phyloP scores from a whole-genome alignment of 2,888 invertebrate species.

The Drosophila borborema region DNA sequence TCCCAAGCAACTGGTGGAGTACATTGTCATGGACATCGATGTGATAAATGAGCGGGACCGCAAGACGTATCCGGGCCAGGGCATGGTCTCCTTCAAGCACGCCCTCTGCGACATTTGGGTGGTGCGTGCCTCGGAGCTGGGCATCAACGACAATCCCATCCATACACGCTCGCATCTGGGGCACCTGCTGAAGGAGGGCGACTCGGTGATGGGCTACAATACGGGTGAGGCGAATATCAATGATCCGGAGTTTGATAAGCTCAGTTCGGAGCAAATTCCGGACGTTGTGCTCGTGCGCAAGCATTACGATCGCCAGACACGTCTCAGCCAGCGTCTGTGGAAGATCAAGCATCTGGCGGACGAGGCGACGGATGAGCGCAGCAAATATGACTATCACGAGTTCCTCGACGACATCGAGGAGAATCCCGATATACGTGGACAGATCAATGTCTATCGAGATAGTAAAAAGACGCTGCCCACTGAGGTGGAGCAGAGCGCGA shows the following conservation, averaged over 20 bases:
- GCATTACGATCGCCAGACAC: slow-evolving; percentile 90
- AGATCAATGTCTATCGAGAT: slow-evolving; percentile 95
- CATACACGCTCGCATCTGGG: slow-evolving; percentile 98
- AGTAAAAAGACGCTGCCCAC: slow-evolving; percentile 79
- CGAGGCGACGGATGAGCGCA: slow-evolving; percentile 88
- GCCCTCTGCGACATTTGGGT: slow-evolving; percentile 97
- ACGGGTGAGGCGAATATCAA: slow-evolving; percentile 96
- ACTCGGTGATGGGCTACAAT: slow-evolving; percentile 96
- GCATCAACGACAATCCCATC: slow-evolving; percentile 91
- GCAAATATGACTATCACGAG: slow-evolving; percentile 93
- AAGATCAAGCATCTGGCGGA: slow-evolving; percentile 94
- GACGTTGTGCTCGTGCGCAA: slow-evolving; percentile 99
- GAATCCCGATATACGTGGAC: slow-evolving; percentile 94
- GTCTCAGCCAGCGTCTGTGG: slow-evolving; percentile 93
- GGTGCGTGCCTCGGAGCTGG: slow-evolving; percentile 93
- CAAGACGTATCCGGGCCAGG: slow-evolving; percentile 94
- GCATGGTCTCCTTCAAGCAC: slow-evolving; percentile 94
- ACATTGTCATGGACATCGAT: slow-evolving; percentile 97
- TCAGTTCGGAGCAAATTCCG: slow-evolving; percentile 89
- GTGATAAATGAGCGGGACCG: slow-evolving; percentile 87
- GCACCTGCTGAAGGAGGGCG: slow-evolving; percentile 95
- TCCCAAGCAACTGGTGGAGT: slow-evolving; percentile 96
- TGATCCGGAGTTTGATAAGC: slow-evolving; percentile 93
- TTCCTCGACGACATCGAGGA: slow-evolving; percentile 99
- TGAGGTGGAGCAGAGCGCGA: slow-evolving; percentile 80